Percentiles rank a stretch among this genome's conserved stretches.
Evolutionary conservation across 2,113 vertebrate species (phyloP).

Genomic region (Eurystomus gularis): DNA sequence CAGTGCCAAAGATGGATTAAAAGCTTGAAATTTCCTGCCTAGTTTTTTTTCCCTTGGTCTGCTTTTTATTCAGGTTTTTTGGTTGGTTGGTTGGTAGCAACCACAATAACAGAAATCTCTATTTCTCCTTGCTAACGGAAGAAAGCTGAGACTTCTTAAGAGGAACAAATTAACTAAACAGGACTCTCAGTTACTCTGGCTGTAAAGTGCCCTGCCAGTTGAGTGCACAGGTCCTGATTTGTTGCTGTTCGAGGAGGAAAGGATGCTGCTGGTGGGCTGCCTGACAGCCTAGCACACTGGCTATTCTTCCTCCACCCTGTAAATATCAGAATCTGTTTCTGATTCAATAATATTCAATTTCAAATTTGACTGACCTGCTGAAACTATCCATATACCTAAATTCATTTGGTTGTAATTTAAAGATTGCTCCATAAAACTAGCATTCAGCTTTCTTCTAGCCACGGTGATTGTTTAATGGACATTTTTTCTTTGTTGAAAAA

Average conservation of each 20-base stretch:
- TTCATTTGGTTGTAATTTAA: constrained; percentile 58
- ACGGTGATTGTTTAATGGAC: constrained; percentile 62
- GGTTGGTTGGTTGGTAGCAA: not conserved
- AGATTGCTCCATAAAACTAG: constrained; percentile 38
- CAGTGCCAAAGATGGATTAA: not conserved
- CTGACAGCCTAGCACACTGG: not conserved
- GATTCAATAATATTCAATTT: not conserved
- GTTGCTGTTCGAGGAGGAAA: not conserved
- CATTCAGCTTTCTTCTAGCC: constrained; percentile 29
- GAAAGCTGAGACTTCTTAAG: not conserved
- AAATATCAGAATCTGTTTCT: not conserved
- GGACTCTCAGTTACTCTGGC: not conserved
- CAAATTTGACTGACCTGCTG: constrained; percentile 1
- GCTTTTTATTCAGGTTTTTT: not conserved
- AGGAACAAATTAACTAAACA: not conserved
- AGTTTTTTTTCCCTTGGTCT: not conserved
- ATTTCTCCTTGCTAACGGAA: not conserved
- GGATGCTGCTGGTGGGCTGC: not conserved
- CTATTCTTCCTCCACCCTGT: not conserved
- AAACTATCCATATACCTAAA: not conserved
- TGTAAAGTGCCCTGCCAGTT: not conserved
- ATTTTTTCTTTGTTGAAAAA: constrained; percentile 40
- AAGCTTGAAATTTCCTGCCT: not conserved
- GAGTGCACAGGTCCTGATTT: not conserved
- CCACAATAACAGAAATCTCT: not conserved